Conservation (phyloP, 2,113 vertebrate genomes). For the Paraplagusia blochii region DNA sequence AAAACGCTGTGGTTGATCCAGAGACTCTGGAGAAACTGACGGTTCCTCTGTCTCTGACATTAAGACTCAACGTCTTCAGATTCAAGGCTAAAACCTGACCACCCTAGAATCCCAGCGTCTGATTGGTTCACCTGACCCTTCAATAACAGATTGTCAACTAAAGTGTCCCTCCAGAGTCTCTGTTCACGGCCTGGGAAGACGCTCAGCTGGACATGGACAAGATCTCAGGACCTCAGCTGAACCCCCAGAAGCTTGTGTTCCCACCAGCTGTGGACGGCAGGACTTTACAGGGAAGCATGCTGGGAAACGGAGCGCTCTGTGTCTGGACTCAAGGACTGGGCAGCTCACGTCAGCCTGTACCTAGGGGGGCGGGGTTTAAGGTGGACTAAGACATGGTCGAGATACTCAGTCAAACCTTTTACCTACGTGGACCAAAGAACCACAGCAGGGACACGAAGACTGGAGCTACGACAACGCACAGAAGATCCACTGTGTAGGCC, state of each 20-base stretch:
- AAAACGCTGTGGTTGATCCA: neutral
- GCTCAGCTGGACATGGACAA: neutral
- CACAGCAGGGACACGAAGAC: slow-evolving; percentile 18
- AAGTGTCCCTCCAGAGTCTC: neutral
- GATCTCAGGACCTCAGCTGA: neutral
- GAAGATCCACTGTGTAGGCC: slow-evolving; percentile 53
- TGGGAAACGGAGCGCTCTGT: slow-evolving; percentile 34
- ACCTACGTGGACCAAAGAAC: slow-evolving; percentile 7
- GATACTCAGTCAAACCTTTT: too few species aligned
- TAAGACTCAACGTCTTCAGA: too few species aligned
- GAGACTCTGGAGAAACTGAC: neutral
- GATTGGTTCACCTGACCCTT: neutral
- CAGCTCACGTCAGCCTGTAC: too few species aligned
- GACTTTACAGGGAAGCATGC: slow-evolving; percentile 25
- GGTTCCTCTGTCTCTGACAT: too few species aligned
- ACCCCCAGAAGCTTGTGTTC: neutral
- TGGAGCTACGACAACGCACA: slow-evolving; percentile 23
- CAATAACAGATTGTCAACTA: neutral
- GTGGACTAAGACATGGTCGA: slow-evolving; percentile 8
- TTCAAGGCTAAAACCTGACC: too few species aligned
- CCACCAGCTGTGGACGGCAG: neutral
- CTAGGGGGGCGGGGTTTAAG: slow-evolving; percentile 10
- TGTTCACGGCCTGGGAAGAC: neutral
- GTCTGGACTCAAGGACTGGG: neutral
- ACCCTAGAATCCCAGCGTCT: neutral